These are phyloP conservation scores for Brenthis daphne DNA, from an alignment of 2,888 invertebrate genomes.

Conservation along the genomic window DNA sequence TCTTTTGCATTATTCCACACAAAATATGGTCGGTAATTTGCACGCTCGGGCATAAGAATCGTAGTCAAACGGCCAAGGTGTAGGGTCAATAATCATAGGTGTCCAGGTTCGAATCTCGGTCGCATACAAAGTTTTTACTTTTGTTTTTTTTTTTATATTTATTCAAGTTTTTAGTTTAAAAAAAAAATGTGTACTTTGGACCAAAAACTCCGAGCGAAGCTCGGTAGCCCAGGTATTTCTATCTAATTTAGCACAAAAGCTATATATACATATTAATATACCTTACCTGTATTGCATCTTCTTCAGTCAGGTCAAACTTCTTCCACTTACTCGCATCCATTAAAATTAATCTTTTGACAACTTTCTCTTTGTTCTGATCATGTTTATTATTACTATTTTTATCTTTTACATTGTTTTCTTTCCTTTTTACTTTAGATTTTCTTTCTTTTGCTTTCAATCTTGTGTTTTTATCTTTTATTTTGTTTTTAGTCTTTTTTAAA, in stretches of 20 bases:
- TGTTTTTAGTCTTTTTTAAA: slow-evolving; percentile 14
- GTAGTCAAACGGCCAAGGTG: too few relatives aligned
- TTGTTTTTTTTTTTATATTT: too few relatives aligned
- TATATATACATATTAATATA: neutral
- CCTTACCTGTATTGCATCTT: slow-evolving; percentile 18
- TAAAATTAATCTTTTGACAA: slow-evolving; percentile 24
- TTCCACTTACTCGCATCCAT: slow-evolving; percentile 25
- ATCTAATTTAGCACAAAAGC: neutral
- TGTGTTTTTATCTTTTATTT: slow-evolving; percentile 9
- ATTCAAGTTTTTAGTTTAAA: too few relatives aligned
- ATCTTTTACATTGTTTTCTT: slow-evolving; percentile 17
- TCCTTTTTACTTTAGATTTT: slow-evolving; percentile 11
- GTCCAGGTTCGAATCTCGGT: too few relatives aligned
- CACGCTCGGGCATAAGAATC: too few relatives aligned
- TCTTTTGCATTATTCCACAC: too few relatives aligned
- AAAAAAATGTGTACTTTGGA: too few relatives aligned
- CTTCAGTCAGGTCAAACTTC: slow-evolving; percentile 23
- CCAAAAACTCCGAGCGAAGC: too few relatives aligned
- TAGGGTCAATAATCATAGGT: too few relatives aligned
- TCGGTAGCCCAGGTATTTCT: too few relatives aligned
- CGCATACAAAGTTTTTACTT: too few relatives aligned
- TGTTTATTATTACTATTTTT: slow-evolving; percentile 16
- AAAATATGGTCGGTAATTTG: too few relatives aligned
- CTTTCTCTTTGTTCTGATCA: slow-evolving; percentile 14
- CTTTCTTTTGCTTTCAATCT: slow-evolving; percentile 14